Base-by-base conservation (phyloP, 2,113 vertebrate genomes). In the Hydropotes inermis region DNA sequence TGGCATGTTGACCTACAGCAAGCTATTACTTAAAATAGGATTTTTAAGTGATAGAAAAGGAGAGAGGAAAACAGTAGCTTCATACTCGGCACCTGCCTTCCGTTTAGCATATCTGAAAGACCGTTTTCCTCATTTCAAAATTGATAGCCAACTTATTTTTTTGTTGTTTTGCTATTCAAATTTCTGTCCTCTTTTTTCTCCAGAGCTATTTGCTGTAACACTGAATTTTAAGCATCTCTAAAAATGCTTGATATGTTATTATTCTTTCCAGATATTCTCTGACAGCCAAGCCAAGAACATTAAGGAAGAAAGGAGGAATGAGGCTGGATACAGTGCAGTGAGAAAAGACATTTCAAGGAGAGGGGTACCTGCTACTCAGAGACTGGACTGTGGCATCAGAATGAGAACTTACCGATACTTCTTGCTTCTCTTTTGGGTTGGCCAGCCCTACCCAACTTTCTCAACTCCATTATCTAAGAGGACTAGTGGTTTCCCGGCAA, bases 401-500 rank as follows among this genome's bases (percentile, higher is more conserved):
- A 99, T 99, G 99, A 99, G 99, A 99, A 99, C 99, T 99, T 99
- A 98, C 79, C 98, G 98, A 60, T 99, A 98, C 97, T 98, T 99
- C 67, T 97, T 99, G 97, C 96, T 99, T 87, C 79, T 99, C 64
- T 98, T 99, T 79, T 99, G 99, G 99, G 98, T 99, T 89, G 98
- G 99, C 81, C 99, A 99, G 98, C 98, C 98, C 98, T 98, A 98
- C 92, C 99, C 99, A 64, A 99, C 98, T 70, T 96, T 95, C 85
- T 98, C 99, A 50, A 98, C 98, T 97, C 98, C 99, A 0, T 96
- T 99, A 85, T 99, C 99, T 82, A 98, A 99, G 98, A 99, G 99
- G 99, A 99, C 99, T 99, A 99, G 98, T 95, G 98, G 98, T 89
- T 98, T 98, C 98, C 99, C 98, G 54, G 98, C 97, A 82, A 98